These are phyloP conservation scores for Tetraneura akinire DNA, from an alignment of 1,140 invertebrate species.

Conservation along the genomic window DNA sequence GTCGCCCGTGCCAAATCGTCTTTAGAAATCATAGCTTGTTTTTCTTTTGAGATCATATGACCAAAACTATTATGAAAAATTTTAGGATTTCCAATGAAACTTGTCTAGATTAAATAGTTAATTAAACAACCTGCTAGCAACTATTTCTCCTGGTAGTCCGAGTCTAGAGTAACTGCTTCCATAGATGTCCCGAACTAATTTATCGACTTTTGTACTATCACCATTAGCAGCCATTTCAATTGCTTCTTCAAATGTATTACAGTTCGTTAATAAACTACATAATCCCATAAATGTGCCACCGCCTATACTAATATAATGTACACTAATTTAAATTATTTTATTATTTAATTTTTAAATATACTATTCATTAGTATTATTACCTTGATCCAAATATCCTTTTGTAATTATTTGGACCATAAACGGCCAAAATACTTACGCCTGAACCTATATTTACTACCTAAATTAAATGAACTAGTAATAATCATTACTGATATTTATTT, in stretches of 20 bases:
- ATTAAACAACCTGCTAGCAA: conserved; percentile 83
- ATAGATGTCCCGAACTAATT: conserved; percentile 96
- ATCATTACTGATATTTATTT: too few relatives aligned
- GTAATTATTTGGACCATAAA: conserved; percentile 87
- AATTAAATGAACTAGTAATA: conserved; percentile 37
- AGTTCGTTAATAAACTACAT: conserved; percentile 93
- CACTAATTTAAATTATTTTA: conserved; percentile 27
- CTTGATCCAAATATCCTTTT: conserved; percentile 94
- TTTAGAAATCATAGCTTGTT: conserved; percentile 73
- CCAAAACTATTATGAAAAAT: conserved; percentile 78
- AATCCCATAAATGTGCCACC: conserved; percentile 96
- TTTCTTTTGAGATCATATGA: conserved; percentile 90
- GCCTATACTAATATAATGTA: conserved; percentile 82
- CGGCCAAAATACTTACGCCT: conserved; percentile 92
- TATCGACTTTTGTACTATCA: conserved; percentile 93
- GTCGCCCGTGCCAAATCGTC: conserved; percentile 94
- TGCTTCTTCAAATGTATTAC: conserved; percentile 96
- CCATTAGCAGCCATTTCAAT: conserved; percentile 90
- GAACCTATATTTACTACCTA: conserved; percentile 95
- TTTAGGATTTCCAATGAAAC: too few relatives aligned
- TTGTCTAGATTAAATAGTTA: too few relatives aligned
- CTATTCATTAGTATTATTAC: conserved; percentile 60
- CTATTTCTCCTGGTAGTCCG: conserved; percentile 86
- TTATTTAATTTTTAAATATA: too few relatives aligned
- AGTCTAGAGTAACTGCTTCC: conserved; percentile 94